These are phyloP conservation scores for Melolontha melolontha DNA, from an alignment of 2,888 invertebrate genomes.

Conservation along the genomic window DNA sequence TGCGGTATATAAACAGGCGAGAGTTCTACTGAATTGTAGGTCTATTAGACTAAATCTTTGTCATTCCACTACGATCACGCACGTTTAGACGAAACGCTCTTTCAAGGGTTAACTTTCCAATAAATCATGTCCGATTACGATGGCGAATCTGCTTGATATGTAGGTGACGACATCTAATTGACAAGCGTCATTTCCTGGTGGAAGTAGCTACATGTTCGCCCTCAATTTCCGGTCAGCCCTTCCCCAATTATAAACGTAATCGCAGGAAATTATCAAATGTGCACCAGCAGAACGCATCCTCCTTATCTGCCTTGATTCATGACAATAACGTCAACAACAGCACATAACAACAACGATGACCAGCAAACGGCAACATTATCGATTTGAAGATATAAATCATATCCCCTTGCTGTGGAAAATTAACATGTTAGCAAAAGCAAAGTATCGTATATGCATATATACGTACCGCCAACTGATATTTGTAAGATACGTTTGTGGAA, in stretches of 20 bases:
- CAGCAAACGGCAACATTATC: conserved; percentile 35
- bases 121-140: conserved; percentile 46
- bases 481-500: conserved; percentile 25
- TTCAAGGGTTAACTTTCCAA: conserved; percentile 37
- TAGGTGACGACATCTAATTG: conserved; percentile 62
- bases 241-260: conserved; percentile 65
- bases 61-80: neutral
- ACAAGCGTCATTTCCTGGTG: conserved; percentile 66
- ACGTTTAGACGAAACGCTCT: neutral
- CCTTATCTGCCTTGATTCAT: conserved; percentile 62
- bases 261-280: conserved; percentile 67
- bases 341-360: neutral
- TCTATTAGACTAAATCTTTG: no score
- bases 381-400: conserved; percentile 38
- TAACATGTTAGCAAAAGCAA: conserved; percentile 36
- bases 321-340: conserved; percentile 43
- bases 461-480: conserved; percentile 20
- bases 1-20: no score
- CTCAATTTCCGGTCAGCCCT: conserved; percentile 67
- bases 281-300: conserved; percentile 60
- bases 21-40: no score
- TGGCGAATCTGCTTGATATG: conserved; percentile 51
- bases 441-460: conserved; percentile 3
- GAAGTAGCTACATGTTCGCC: conserved; percentile 62
- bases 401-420: conserved; percentile 32